Conservation (phyloP, 2,888 invertebrate species). For the Lamellibrachia columna region DNA sequence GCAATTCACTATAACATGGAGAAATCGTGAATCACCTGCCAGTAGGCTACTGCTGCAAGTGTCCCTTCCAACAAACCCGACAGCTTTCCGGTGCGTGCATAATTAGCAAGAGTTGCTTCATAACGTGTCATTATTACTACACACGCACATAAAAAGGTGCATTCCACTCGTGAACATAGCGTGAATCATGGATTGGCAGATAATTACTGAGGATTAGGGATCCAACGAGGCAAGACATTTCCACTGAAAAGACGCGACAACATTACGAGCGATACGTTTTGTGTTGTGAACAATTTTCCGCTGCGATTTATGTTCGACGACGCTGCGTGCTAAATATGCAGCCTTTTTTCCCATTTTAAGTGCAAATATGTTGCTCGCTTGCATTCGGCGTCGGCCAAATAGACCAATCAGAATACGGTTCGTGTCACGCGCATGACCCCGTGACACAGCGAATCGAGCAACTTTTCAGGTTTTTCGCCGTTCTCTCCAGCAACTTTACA, state of each 20-base stretch:
- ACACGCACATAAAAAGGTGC: neutral
- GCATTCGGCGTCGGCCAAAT: neutral
- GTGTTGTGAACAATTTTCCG: constrained; percentile 5
- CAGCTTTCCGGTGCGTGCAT: neutral
- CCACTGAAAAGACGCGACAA: neutral
- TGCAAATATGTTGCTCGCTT: neutral
- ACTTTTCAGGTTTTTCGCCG: neutral
- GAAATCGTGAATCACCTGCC: neutral
- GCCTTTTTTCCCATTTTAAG: neutral
- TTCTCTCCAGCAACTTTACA: neutral
- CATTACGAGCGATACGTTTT: neutral
- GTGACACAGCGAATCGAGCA: neutral
- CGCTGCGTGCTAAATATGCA: neutral
- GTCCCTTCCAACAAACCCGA: neutral
- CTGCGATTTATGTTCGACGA: neutral
- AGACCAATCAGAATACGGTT: neutral
- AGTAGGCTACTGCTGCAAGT: neutral
- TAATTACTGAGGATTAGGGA: neutral
- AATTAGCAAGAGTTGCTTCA: neutral
- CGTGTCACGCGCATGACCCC: neutral
- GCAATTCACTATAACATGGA: neutral
- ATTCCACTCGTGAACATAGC: neutral
- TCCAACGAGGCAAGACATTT: neutral
- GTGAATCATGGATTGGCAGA: neutral
- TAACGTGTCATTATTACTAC: neutral